phyloP scores from a whole-genome alignment of 2,888 invertebrate species.

The Cheilosia impressa region DNA sequence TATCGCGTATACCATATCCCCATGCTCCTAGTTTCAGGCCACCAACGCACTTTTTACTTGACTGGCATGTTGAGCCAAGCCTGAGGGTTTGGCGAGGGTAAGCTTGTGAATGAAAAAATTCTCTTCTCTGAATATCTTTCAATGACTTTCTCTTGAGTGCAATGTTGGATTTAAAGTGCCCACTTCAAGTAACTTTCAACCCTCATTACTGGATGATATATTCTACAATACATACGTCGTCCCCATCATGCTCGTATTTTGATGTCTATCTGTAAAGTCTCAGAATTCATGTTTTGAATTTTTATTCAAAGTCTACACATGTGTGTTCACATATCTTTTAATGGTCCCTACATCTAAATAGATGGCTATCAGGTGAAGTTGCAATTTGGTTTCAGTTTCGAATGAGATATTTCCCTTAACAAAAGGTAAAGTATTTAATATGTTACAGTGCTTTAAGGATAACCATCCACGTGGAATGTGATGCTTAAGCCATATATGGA shows the following conservation, averaged over 20 bases:
- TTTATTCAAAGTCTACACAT: conserved; percentile 30
- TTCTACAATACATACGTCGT: conserved; percentile 32
- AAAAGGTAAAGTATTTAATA: conserved; percentile 58
- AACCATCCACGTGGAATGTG: too few species aligned
- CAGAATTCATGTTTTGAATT: conserved; percentile 44
- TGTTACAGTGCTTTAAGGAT: background rate
- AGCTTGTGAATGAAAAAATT: conserved; percentile 11
- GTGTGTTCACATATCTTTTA: conserved; percentile 25
- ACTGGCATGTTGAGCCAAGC: background rate
- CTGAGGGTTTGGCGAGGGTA: background rate
- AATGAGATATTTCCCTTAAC: conserved; percentile 65
- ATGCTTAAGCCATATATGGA: too few species aligned
- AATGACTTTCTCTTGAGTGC: conserved; percentile 52
- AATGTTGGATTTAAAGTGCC: conserved; percentile 71
- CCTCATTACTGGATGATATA: conserved; percentile 73
- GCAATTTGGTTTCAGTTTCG: conserved; percentile 68
- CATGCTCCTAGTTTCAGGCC: conserved; percentile 16
- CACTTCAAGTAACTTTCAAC: conserved; percentile 75
- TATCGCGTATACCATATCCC: conserved; percentile 7
- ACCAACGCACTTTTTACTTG: conserved; percentile 52
- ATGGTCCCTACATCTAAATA: conserved; percentile 42
- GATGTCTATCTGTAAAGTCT: conserved; percentile 21
- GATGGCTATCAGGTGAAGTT: conserved; percentile 61
- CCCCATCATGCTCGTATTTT: conserved; percentile 10
- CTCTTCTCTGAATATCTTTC: conserved; percentile 25